Percentiles rank a stretch among this genome's conserved stretches.
These are phyloP conservation scores for Stenurella melanura DNA, from an alignment of 2,888 invertebrate species.

Conservation along the genomic window DNA sequence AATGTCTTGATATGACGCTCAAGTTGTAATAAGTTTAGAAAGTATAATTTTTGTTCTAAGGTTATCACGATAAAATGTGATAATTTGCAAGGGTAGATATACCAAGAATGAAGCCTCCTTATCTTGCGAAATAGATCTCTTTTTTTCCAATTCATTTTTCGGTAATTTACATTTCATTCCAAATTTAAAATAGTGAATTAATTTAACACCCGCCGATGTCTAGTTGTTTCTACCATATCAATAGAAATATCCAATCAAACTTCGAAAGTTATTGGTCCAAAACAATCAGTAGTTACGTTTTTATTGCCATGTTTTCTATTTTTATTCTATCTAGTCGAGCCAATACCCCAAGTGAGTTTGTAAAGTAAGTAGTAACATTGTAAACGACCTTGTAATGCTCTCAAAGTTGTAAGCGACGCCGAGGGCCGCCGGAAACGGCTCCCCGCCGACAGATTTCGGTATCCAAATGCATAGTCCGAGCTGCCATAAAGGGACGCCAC, in stretches of 20 bases:
- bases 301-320: slow-evolving; percentile 6
- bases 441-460: slow-evolving; percentile 61
- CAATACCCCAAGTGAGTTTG: slow-evolving; percentile 50
- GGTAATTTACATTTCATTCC: not conserved
- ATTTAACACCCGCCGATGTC: not conserved
- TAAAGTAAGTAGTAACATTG: slow-evolving; percentile 49
- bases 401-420: slow-evolving; percentile 57
- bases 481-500: slow-evolving; percentile 54
- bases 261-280: not conserved
- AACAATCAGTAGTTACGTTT: slow-evolving; percentile 9
- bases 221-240: not conserved
- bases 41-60: no score
- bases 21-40: no score
- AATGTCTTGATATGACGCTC: no score
- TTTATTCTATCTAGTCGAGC: slow-evolving; percentile 35
- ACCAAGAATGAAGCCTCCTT: no score
- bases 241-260: not conserved
- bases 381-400: slow-evolving; percentile 59
- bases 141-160: no score
- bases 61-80: no score
- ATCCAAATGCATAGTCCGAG: slow-evolving; percentile 56
- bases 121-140: no score
- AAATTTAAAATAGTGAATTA: not conserved
- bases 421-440: slow-evolving; percentile 56
- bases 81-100: no score